Conservation (phyloP, 1,140 invertebrate species). For the Adoxophyes honmai region DNA sequence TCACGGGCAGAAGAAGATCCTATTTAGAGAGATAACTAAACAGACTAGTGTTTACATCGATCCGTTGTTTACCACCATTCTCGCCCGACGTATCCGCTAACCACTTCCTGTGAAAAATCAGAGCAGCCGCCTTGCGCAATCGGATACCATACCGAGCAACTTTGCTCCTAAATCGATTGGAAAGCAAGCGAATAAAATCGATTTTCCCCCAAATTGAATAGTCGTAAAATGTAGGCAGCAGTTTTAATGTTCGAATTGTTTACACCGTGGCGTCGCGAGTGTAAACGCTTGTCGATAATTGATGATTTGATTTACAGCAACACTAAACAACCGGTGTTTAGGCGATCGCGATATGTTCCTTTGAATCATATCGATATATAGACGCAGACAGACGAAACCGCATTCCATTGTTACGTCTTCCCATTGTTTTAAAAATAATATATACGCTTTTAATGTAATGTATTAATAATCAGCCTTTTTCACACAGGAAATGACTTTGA, state of each 20-base stretch:
- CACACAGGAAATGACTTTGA: too few species aligned
- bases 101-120: constrained; percentile 62
- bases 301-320: constrained; percentile 76
- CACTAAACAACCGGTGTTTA: constrained; percentile 74
- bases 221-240: constrained; percentile 68
- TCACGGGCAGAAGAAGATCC: background rate
- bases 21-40: constrained; percentile 36
- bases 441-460: too few species aligned
- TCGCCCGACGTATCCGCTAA: constrained; percentile 51
- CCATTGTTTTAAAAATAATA: too few species aligned
- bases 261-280: constrained; percentile 71
- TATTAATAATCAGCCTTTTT: too few species aligned
- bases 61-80: constrained; percentile 38
- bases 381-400: too few species aligned
- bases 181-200: constrained; percentile 74
- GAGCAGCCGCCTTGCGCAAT: constrained; percentile 28
- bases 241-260: constrained; percentile 70
- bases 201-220: constrained; percentile 74
- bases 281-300: constrained; percentile 75
- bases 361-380: constrained; percentile 41
- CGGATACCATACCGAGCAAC: constrained; percentile 38
- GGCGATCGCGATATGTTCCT: constrained; percentile 51
- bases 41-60: constrained; percentile 18
- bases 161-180: constrained; percentile 63
- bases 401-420: too few species aligned